Conservation (phyloP, 2,113 vertebrate genomes). For the Triplophysa dalaica region DNA sequence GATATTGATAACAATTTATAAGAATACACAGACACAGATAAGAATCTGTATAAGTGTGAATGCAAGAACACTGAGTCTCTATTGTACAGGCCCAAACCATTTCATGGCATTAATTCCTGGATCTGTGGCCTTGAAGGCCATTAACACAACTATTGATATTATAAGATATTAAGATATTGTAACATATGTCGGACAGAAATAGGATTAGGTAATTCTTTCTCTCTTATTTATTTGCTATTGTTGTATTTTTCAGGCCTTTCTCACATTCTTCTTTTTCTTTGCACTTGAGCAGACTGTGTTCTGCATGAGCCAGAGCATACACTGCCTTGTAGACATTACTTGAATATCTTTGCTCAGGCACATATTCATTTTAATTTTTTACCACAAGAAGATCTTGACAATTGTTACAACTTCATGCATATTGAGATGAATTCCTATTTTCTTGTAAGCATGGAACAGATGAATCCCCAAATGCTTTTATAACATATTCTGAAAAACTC, state of each 20-base stretch:
- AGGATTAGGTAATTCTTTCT: background rate
- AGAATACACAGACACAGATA: too few relatives aligned
- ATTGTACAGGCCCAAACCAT: too few relatives aligned
- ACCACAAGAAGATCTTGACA: background rate
- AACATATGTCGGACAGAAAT: too few relatives aligned
- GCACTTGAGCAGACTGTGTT: conserved; percentile 67
- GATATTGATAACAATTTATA: too few relatives aligned
- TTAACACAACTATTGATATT: too few relatives aligned
- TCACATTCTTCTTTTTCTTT: conserved; percentile 58
- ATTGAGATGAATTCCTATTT: background rate
- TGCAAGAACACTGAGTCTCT: too few relatives aligned
- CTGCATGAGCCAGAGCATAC: conserved; percentile 61
- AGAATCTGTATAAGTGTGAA: too few relatives aligned
- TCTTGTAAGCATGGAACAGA: background rate
- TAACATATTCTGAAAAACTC: background rate
- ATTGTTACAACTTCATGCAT: background rate
- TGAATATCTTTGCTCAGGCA: background rate
- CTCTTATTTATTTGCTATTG: conserved; percentile 64
- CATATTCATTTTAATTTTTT: background rate
- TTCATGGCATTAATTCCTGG: too few relatives aligned
- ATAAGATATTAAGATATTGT: too few relatives aligned
- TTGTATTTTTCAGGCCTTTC: conserved; percentile 45
- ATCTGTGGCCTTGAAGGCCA: too few relatives aligned
- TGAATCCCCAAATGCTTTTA: background rate
- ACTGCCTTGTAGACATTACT: background rate